Conservation (phyloP, 2,797 vertebrate species). For the Alfaro cultratus region DNA sequence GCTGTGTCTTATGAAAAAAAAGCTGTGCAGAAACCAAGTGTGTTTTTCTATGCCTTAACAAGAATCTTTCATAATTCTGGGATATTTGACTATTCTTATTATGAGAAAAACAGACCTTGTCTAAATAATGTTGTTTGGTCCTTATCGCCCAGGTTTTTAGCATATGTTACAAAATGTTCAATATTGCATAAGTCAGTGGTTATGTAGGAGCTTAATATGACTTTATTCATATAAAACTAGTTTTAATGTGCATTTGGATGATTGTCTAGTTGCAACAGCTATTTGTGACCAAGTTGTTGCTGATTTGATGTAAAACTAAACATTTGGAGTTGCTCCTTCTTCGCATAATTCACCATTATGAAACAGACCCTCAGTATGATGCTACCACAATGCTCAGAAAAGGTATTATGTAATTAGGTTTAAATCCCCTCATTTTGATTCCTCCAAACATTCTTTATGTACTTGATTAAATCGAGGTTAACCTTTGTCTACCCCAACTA, state of each 20-base stretch:
- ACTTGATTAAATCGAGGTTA: not conserved
- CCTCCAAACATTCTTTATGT: not conserved
- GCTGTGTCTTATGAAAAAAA: slow-evolving; percentile 1
- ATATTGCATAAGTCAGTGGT: not conserved
- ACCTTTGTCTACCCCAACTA: not conserved
- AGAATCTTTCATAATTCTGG: not conserved
- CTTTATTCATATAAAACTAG: not conserved
- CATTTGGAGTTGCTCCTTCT: not conserved
- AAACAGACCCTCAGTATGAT: not conserved
- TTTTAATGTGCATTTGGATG: not conserved
- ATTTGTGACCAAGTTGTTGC: not conserved
- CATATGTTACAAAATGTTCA: not conserved
- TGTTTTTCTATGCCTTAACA: not conserved
- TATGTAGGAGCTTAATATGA: not conserved
- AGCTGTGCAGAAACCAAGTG: not conserved
- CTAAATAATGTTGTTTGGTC: not conserved
- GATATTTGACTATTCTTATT: not conserved
- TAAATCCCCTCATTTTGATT: not conserved
- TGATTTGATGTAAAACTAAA: not conserved
- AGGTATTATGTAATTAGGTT: not conserved
- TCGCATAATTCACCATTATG: too few relatives aligned
- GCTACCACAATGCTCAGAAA: not conserved
- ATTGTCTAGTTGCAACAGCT: not conserved
- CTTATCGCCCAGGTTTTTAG: not conserved
- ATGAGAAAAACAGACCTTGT: not conserved